Percentiles rank a stretch among this genome's conserved stretches.
Evolutionary conservation across 2,888 invertebrate species (phyloP).

Genomic region (Sinhomidia bicolor): DNA sequence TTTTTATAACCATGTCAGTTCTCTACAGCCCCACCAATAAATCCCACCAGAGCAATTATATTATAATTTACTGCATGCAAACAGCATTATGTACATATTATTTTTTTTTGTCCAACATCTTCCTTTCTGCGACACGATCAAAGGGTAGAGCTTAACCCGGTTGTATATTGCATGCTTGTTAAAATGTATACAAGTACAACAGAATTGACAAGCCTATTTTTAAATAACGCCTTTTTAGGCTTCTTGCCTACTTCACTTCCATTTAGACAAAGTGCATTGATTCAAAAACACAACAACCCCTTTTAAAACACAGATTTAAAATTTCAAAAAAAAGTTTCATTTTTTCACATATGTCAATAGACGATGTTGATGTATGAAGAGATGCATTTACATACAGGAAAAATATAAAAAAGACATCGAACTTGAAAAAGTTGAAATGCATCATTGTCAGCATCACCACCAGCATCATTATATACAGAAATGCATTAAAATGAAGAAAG

Average conservation of each 20-base stretch:
- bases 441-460: background rate
- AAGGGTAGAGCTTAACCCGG: background rate
- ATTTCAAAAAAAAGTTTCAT: background rate
- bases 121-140: background rate
- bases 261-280: constrained; percentile 16
- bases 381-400: background rate
- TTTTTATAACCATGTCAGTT: background rate
- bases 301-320: background rate
- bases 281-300: background rate
- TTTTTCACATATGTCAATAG: constrained; percentile 12
- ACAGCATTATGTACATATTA: background rate
- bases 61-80: too few relatives aligned
- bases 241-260: background rate
- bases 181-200: background rate
- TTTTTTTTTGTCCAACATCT: background rate
- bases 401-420: background rate
- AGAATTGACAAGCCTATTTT: constrained; percentile 42
- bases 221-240: constrained; percentile 29
- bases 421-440: constrained; percentile 44
- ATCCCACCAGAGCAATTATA: background rate
- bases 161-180: background rate
- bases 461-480: background rate
- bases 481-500: background rate
- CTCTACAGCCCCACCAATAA: background rate
- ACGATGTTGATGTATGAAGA: background rate